A percentile compares a stretch with the other conserved stretches of the same genome.
Conservation (phyloP, 2,888 invertebrate species). For the Micoletzkya japonica region DNA sequence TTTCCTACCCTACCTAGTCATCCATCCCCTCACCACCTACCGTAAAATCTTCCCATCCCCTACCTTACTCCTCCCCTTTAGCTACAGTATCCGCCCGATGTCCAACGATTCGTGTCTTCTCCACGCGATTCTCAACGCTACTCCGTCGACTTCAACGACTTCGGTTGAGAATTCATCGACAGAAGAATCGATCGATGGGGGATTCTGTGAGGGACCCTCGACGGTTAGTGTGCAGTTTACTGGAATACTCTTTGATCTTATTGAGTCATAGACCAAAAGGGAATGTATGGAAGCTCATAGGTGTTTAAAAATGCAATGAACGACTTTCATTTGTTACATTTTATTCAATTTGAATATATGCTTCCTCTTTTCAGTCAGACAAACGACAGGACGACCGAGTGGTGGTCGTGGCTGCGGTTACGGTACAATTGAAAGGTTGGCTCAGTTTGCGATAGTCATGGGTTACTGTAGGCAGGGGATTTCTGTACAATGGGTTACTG, state of each 20-base stretch:
- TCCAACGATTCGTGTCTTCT: background rate
- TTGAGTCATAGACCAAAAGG: too few relatives aligned
- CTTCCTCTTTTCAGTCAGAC: too few relatives aligned
- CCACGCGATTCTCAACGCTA: slow-evolving; percentile 2
- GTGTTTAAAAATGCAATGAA: too few relatives aligned
- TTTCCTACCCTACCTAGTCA: too few relatives aligned
- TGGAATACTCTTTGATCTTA: too few relatives aligned
- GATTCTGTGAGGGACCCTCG: too few relatives aligned
- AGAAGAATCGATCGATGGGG: background rate
- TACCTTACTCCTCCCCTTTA: background rate
- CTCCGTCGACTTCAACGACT: background rate
- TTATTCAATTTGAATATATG: too few relatives aligned
- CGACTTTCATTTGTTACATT: too few relatives aligned
- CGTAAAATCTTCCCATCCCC: too few relatives aligned
- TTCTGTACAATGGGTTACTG: background rate
- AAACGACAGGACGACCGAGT: background rate
- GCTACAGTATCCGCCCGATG: slow-evolving; percentile 19
- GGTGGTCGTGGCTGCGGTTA: slow-evolving; percentile 31
- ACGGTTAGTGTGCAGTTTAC: too few relatives aligned
- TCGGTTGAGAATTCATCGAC: background rate
- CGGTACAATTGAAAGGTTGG: slow-evolving; percentile 34
- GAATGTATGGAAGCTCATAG: too few relatives aligned
- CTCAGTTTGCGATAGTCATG: background rate
- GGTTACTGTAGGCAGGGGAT: background rate
- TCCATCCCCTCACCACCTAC: too few relatives aligned